phyloP scores from a whole-genome alignment of 2,113 vertebrate genomes.

The Engystomops pustulosus region DNA sequence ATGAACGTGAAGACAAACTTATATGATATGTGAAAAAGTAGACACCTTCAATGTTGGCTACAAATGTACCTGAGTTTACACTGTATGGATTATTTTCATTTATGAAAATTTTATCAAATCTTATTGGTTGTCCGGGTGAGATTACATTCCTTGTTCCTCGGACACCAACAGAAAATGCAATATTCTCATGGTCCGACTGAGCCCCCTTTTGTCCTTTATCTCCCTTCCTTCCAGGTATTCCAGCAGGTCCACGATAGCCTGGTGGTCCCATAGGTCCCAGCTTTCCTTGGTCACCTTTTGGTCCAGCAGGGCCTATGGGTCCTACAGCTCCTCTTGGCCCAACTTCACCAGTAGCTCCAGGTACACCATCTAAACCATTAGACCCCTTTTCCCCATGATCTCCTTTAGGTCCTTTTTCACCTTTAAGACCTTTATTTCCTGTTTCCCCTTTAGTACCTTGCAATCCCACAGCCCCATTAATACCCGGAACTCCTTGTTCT shows the following conservation, averaged over 20 bases:
- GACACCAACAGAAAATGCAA: constrained; percentile 57
- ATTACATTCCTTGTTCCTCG: constrained; percentile 29
- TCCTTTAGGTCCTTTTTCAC: constrained; percentile 17
- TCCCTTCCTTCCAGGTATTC: constrained; percentile 42
- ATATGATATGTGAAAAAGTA: constrained; percentile 60
- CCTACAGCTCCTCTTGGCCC: background rate
- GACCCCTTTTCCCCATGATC: constrained; percentile 28
- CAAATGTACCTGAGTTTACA: constrained; percentile 54
- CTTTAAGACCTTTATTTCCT: constrained; percentile 17
- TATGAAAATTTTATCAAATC: constrained; percentile 60
- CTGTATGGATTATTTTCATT: constrained; percentile 59
- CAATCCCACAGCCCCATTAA: background rate
- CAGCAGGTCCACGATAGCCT: constrained; percentile 35
- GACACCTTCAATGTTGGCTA: constrained; percentile 53
- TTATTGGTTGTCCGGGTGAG: constrained; percentile 49
- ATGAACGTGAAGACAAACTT: constrained; percentile 40
- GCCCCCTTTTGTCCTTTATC: constrained; percentile 52
- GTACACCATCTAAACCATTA: background rate
- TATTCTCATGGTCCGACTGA: background rate
- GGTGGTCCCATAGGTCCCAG: constrained; percentile 22
- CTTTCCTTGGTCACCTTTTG: constrained; percentile 54
- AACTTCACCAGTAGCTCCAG: constrained; percentile 23
- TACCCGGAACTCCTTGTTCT: constrained; percentile 22
- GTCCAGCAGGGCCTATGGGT: constrained; percentile 12
- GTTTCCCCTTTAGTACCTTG: constrained; percentile 31